Evolutionary conservation across 2,797 vertebrate species (phyloP), one percentile per base, ranked within the genome.

Genomic region (Parotocinclus haroldoi): DNA sequence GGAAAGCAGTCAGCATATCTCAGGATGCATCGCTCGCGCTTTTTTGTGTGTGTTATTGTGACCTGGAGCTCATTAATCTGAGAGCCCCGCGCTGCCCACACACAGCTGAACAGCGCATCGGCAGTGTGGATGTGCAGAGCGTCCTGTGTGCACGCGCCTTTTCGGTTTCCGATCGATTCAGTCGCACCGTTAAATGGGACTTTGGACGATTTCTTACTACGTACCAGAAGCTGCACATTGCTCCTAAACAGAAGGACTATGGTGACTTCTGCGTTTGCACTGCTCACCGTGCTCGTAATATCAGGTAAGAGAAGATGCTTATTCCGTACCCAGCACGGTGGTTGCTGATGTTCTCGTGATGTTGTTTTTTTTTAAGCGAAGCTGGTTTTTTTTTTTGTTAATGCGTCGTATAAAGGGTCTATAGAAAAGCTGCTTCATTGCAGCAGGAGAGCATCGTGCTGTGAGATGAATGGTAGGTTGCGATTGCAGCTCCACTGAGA

Each of bases 301-400:
- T 16, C 69, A 72, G 73, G 76, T 78, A 75, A 72, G 66, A 55
- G 13, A 14, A 16, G 48, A n/a, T 16, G n/a, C 14, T n/a, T 9
- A 16, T 50, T 50, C n/a, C 2, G 12, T 12, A 12, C 5, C 11
- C 11, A 7, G 11, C 14, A 16, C 10, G 12, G 45, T 7, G 12
- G 45, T 46, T 11, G 40, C 40, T 44, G 40, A 50, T 50, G n/a
- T n/a, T n/a, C 13, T 14, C 14, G 44, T 13, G 10, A 14, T 49
- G 9, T 40, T 9, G 9, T 9, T 40, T 40, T 40, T 5, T 8
- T 42, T 11, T 42, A 11, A 49, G 12, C n/a, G 48, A 50, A 14
- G 13, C 10, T n/a, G 45, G 45, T 1, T 12, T 48, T 11, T 48
- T 10, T 12, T 11, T 48, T 10, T 12, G 54, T 54, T 17, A 45